A percentile compares a stretch with the other conserved stretches of the same genome.
Conservation (phyloP, 2,888 invertebrate genomes). For the Bunonema sp. region DNA sequence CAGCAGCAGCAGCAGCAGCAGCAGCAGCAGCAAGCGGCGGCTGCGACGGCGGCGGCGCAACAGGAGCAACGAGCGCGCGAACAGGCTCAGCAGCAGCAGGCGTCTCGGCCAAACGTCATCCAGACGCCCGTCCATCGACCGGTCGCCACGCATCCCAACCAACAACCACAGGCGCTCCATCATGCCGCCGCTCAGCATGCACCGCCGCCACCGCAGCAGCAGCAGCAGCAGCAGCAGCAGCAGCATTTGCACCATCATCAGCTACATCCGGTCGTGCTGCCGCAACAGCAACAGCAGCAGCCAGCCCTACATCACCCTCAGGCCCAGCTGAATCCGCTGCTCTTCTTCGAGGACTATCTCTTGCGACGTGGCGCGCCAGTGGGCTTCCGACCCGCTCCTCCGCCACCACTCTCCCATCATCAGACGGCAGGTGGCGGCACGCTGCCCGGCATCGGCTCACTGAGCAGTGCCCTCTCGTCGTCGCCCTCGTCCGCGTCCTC, state of each 20-base stretch:
- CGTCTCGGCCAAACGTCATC: slow-evolving; percentile 29
- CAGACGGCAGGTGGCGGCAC: no score
- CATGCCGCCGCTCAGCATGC: not conserved
- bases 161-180: not conserved
- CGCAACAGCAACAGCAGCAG: slow-evolving; percentile 5
- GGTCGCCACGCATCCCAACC: slow-evolving; percentile 14
- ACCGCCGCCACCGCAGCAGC: no score
- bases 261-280: no score
- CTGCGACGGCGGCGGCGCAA: no score
- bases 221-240: no score
- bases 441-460: not conserved
- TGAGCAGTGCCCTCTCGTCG: not conserved
- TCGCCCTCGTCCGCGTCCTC: not conserved
- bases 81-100: not conserved
- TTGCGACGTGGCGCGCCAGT: no score
- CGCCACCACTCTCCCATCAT: no score
- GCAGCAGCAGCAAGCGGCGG: no score
- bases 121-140: slow-evolving; percentile 32
- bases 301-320: not conserved
- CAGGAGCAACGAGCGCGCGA: no score
- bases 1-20: slow-evolving; percentile 2
- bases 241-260: no score
- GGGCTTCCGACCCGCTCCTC: no score
- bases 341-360: slow-evolving; percentile 15
- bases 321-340: slow-evolving; percentile 9